Evolutionary conservation across 1,140 invertebrate species (phyloP).

Genomic region (Batillaria attramentaria): DNA sequence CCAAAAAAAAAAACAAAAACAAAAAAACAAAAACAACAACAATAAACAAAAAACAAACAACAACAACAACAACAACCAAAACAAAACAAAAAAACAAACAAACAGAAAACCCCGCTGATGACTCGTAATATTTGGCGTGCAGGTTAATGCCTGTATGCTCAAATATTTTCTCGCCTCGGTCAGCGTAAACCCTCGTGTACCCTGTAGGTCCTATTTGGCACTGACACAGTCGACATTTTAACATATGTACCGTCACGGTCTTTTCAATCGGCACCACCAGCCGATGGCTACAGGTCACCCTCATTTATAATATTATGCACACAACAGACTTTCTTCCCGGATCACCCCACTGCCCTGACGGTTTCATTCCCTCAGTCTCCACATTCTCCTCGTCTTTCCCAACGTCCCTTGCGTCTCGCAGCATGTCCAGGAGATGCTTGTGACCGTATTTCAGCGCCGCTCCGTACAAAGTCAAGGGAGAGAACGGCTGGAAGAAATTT

Average conservation of each 20-base stretch:
- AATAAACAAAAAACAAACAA: neutral
- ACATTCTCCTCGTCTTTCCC: neutral
- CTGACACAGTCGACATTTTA: neutral
- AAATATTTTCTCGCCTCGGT: neutral
- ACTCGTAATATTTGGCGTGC: neutral
- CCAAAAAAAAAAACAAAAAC: neutral
- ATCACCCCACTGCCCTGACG: neutral
- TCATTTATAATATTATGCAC: neutral
- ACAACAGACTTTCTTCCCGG: neutral
- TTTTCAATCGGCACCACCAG: neutral
- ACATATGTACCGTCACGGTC: neutral
- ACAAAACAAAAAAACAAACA: neutral
- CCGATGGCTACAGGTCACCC: neutral
- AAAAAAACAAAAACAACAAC: neutral
- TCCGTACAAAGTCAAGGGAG: slow-evolving; percentile 56
- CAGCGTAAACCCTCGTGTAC: neutral
- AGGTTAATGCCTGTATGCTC: neutral
- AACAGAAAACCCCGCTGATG: neutral
- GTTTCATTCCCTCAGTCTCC: neutral
- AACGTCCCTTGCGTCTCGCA: neutral
- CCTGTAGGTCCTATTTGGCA: neutral
- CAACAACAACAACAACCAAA: neutral
- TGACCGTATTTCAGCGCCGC: slow-evolving; percentile 62
- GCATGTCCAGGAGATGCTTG: slow-evolving; percentile 50
- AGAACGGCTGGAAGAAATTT: slow-evolving; percentile 53